These are phyloP conservation scores for Dendropsophus ebraccatus DNA, from an alignment of 2,113 vertebrate species.

Conservation along the genomic window DNA sequence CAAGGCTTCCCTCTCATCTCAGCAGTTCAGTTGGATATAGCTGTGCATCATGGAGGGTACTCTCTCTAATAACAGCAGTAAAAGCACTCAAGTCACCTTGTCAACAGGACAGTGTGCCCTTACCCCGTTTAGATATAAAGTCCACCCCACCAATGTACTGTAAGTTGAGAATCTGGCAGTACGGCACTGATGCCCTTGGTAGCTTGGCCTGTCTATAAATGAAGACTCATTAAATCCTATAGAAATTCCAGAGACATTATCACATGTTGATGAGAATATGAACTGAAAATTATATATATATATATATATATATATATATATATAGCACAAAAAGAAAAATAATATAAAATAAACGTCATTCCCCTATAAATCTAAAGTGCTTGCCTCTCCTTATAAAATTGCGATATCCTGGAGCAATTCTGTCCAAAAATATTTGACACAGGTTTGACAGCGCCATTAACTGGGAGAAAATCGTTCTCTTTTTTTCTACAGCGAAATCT, in stretches of 20 bases:
- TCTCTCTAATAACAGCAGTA: too few relatives aligned
- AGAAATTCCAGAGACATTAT: background rate
- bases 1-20: too few relatives aligned
- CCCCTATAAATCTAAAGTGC: background rate
- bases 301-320: too few relatives aligned
- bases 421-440: slow-evolving; percentile 40
- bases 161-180: too few relatives aligned
- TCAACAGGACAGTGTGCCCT: too few relatives aligned
- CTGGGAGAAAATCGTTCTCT: slow-evolving; percentile 34
- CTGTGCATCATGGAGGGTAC: too few relatives aligned
- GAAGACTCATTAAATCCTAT: background rate
- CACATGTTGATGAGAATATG: background rate
- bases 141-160: too few relatives aligned
- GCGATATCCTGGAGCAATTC: background rate
- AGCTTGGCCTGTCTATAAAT: background rate
- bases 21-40: too few relatives aligned
- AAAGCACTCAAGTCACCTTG: too few relatives aligned
- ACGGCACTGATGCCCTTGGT: background rate
- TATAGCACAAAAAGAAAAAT: too few relatives aligned
- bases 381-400: background rate
- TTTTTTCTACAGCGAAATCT: slow-evolving; percentile 26
- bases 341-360: background rate
- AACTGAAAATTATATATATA: too few relatives aligned
- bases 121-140: too few relatives aligned
- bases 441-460: slow-evolving; percentile 43